phyloP scores from a whole-genome alignment of 2,113 vertebrate genomes.

The Rhizomys pruinosus region DNA sequence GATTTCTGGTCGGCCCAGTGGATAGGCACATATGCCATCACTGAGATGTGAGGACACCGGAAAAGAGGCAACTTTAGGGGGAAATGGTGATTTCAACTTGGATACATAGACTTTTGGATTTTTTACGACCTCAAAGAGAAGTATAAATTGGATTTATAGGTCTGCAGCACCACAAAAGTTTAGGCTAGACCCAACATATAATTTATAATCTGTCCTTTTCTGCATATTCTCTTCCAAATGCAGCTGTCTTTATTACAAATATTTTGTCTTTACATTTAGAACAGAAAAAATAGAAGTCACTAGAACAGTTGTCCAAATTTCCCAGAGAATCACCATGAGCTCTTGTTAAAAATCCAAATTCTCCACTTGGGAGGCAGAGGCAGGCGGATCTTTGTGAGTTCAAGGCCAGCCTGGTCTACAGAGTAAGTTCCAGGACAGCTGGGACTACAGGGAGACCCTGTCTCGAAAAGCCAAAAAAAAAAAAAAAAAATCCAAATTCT shows the following conservation, averaged over 20 bases:
- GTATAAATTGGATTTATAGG: slow-evolving; percentile 15
- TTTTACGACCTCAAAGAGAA: slow-evolving; percentile 45
- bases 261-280: slow-evolving; percentile 41
- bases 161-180: slow-evolving; percentile 25
- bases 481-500: no score
- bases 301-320: slow-evolving; percentile 5
- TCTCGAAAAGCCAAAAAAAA: no score
- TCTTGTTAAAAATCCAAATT: slow-evolving; percentile 31
- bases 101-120: slow-evolving; percentile 40
- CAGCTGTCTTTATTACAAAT: slow-evolving; percentile 12
- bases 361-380: no score
- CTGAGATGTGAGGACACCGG: background rate
- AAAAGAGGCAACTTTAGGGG: background rate
- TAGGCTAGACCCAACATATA: background rate
- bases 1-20: background rate
- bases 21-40: background rate
- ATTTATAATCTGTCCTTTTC: slow-evolving; percentile 35
- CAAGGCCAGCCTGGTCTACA: no score
- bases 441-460: no score
- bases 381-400: no score
- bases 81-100: background rate
- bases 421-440: no score
- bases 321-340: background rate
- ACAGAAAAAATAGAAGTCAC: background rate
- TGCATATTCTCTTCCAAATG: slow-evolving; percentile 36